phyloP scores from a whole-genome alignment of 1,140 invertebrate species.

The Agraylea sexmaculata region DNA sequence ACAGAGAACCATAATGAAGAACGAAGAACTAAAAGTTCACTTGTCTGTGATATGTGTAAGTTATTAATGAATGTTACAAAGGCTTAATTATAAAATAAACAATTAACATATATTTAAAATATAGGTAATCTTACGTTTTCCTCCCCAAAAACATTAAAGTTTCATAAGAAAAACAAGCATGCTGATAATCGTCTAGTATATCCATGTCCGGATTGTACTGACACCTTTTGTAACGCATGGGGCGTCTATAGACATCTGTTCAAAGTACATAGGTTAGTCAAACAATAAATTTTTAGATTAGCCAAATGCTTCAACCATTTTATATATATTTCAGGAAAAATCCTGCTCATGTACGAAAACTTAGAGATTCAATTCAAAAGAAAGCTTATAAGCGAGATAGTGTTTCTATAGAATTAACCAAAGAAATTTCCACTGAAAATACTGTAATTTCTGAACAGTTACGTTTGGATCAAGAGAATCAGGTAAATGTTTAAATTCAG shows the following conservation, averaged over 20 bases:
- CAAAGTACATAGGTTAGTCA: conserved; percentile 48
- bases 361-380: conserved; percentile 45
- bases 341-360: conserved; percentile 45
- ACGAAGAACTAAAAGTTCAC: conserved; percentile 29
- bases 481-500: no score
- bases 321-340: conserved; percentile 36
- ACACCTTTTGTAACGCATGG: conserved; percentile 54
- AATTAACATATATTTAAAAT: conserved; percentile 19
- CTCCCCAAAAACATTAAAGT: conserved; percentile 54
- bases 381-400: conserved; percentile 44
- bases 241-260: conserved; percentile 60
- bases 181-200: conserved; percentile 50
- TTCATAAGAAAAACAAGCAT: conserved; percentile 58
- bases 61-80: not conserved
- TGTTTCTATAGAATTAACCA: conserved; percentile 29
- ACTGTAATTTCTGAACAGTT: conserved; percentile 33
- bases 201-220: conserved; percentile 55
- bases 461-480: conserved; percentile 39
- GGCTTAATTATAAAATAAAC: not conserved
- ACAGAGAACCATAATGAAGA: conserved; percentile 36
- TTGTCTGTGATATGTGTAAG: conserved; percentile 18
- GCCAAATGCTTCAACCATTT: no score
- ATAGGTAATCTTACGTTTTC: conserved; percentile 53
- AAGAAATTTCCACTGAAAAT: conserved; percentile 22
- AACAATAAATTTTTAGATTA: no score